Conservation (phyloP, 23 tunicate species). For the Trididemnum nubilum region DNA sequence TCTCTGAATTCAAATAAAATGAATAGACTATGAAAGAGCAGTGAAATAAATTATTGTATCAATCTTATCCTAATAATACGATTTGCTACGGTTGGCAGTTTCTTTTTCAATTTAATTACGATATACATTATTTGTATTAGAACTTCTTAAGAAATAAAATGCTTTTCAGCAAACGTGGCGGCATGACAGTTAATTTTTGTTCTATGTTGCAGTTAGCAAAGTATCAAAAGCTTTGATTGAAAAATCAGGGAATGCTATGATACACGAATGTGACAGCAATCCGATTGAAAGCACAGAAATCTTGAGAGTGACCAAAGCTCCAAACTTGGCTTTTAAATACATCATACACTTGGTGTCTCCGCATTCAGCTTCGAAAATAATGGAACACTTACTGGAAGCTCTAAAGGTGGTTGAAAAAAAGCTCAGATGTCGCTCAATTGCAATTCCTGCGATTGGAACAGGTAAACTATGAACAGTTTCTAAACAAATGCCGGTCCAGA, state of each 20-base stretch:
- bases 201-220: conserved; percentile 24
- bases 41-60: no score
- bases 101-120: no score
- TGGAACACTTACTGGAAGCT: background rate
- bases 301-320: conserved; percentile 9
- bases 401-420: conserved; percentile 1
- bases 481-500: no score
- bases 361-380: background rate
- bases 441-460: conserved; percentile 28
- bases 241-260: background rate
- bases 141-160: no score
- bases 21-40: no score
- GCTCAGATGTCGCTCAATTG: background rate
- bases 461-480: conserved; percentile 5
- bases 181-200: no score
- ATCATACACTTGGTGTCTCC: conserved; percentile 18
- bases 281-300: background rate
- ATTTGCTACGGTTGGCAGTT: no score
- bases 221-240: background rate
- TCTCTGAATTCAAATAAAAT: no score
- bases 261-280: background rate
- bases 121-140: no score
- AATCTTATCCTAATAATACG: no score
- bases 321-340: conserved; percentile 6
- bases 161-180: no score